These are phyloP conservation scores for Andrena minutula DNA, from an alignment of 2,888 invertebrate species.

Conservation along the genomic window DNA sequence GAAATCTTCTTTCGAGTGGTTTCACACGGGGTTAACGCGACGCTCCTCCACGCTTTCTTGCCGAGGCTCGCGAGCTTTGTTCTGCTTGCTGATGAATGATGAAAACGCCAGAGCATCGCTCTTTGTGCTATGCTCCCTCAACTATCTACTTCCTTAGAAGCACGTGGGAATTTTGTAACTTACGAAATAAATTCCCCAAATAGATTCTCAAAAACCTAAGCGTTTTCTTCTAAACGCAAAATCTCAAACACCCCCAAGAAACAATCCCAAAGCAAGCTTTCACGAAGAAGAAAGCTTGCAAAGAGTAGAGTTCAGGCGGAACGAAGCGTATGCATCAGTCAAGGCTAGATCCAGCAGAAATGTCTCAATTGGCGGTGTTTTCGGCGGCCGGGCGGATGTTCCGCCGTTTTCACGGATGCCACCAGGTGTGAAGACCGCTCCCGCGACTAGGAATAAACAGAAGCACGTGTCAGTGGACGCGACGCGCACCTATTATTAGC, in stretches of 20 bases:
- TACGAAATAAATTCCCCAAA: background rate
- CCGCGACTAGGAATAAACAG: slow-evolving; percentile 70
- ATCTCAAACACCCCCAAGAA: background rate
- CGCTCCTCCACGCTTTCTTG: slow-evolving; percentile 25
- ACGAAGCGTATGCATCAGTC: slow-evolving; percentile 27
- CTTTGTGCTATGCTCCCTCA: background rate
- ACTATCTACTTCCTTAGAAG: background rate
- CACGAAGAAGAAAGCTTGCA: background rate
- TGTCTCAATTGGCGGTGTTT: slow-evolving; percentile 60
- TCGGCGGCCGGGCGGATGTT: slow-evolving; percentile 49
- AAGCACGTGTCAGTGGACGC: slow-evolving; percentile 65
- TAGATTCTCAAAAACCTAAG: background rate
- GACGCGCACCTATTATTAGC: slow-evolving; percentile 75
- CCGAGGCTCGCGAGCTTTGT: background rate
- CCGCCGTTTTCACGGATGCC: slow-evolving; percentile 73
- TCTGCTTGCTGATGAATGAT: slow-evolving; percentile 11
- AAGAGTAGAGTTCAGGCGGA: background rate
- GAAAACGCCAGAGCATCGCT: background rate
- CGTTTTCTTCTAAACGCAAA: background rate
- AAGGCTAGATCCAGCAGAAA: slow-evolving; percentile 42
- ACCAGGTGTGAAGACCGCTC: slow-evolving; percentile 65
- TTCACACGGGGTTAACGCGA: slow-evolving; percentile 22
- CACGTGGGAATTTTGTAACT: background rate
- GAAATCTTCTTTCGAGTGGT: slow-evolving; percentile 36
- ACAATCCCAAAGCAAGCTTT: background rate